Conservation (phyloP, 2,888 invertebrate genomes). For the Saturnia japonica region DNA sequence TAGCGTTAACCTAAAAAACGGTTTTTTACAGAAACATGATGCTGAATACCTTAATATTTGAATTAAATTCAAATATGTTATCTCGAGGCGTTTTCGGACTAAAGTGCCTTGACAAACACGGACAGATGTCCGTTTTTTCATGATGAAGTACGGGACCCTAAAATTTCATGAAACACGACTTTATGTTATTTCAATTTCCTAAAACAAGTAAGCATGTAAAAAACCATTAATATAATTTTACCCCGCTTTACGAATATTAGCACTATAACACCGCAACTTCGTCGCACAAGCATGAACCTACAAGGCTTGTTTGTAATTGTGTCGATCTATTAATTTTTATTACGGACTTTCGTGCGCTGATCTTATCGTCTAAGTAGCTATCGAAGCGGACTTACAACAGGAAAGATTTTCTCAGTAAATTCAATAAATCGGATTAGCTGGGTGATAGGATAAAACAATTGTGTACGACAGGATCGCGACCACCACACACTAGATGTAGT, state of each 20-base stretch:
- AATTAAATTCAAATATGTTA: too few species aligned
- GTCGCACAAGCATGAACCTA: slow-evolving; percentile 33
- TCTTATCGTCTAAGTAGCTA: neutral
- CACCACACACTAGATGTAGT: too few species aligned
- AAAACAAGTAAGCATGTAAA: neutral
- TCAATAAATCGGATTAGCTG: neutral
- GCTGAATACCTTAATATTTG: too few species aligned
- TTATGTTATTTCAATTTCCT: neutral
- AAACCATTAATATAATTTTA: neutral
- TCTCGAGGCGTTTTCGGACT: too few species aligned
- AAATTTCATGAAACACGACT: neutral
- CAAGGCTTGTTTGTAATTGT: slow-evolving; percentile 33
- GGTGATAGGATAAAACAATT: too few species aligned
- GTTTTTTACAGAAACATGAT: too few species aligned
- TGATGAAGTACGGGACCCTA: neutral
- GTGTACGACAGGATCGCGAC: too few species aligned
- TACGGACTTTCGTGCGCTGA: slow-evolving; percentile 52
- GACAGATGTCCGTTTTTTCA: too few species aligned
- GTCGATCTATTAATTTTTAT: slow-evolving; percentile 63
- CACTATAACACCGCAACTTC: slow-evolving; percentile 18
- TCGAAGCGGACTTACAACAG: neutral
- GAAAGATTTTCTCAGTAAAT: neutral
- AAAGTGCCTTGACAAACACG: too few species aligned
- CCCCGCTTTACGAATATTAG: neutral
- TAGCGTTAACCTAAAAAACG: too few species aligned